Evolutionary conservation across 1,140 invertebrate species (phyloP).

Genomic region (Physella acuta): DNA sequence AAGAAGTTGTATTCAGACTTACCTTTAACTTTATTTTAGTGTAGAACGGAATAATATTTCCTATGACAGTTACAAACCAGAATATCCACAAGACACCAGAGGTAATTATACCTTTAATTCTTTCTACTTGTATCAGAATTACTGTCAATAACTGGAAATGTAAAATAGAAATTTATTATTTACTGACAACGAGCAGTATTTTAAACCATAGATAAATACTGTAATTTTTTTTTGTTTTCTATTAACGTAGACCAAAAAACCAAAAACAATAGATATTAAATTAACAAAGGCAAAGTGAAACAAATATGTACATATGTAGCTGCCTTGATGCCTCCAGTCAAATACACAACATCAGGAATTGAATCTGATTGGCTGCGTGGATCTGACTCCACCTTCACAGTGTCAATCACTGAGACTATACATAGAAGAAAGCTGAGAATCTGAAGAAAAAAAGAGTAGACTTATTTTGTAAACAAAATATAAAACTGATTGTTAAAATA

Average conservation of each 20-base stretch:
- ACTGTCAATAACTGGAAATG: constrained; percentile 34
- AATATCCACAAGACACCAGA: constrained; percentile 45
- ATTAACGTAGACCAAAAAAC: too few species aligned
- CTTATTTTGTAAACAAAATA: not conserved
- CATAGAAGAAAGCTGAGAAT: constrained; percentile 22
- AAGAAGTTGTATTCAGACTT: too few species aligned
- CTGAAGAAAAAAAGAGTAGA: constrained; percentile 16
- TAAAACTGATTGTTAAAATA: not conserved
- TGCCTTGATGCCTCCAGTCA: constrained; percentile 16
- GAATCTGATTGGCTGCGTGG: not conserved
- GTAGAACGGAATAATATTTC: constrained; percentile 43
- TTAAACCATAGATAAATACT: too few species aligned
- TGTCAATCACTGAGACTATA: constrained; percentile 10
- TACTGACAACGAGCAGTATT: too few species aligned
- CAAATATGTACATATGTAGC: constrained; percentile 23
- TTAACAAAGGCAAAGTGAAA: not conserved
- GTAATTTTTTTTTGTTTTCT: too few species aligned
- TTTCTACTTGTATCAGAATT: constrained; percentile 39
- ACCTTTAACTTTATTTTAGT: constrained; percentile 44
- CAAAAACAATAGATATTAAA: too few species aligned
- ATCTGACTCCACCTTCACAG: constrained; percentile 16
- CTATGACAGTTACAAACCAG: constrained; percentile 32
- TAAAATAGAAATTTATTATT: too few species aligned
- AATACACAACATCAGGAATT: constrained; percentile 26
- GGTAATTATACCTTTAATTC: constrained; percentile 36